Evolutionary conservation across 2,113 vertebrate genomes (phyloP).

Genomic region (Clarias macrocephalus): DNA sequence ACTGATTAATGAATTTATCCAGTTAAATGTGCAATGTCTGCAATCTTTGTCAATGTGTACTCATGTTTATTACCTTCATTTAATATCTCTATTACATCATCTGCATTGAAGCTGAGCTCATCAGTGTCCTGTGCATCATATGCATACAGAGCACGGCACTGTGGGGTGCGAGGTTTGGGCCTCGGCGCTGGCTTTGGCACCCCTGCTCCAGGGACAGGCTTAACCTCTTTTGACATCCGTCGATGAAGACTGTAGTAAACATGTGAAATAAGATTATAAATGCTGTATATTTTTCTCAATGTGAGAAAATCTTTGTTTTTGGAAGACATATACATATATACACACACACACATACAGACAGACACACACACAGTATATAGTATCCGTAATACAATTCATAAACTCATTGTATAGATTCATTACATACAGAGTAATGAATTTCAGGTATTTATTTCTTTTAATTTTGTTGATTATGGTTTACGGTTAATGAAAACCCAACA

Average conservation of each 20-base stretch:
- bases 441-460: too few relatives aligned
- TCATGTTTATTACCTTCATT: constrained; percentile 69
- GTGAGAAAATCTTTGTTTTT: not conserved
- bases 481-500: too few relatives aligned
- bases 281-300: not conserved
- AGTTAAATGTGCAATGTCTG: not conserved
- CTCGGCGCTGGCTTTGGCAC: constrained; percentile 72
- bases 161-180: constrained; percentile 71
- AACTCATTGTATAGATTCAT: too few relatives aligned
- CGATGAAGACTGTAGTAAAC: constrained; percentile 69
- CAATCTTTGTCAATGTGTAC: not conserved
- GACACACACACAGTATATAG: too few relatives aligned
- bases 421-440: too few relatives aligned
- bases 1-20: not conserved
- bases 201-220: constrained; percentile 74
- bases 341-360: too few relatives aligned
- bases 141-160: constrained; percentile 78
- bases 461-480: too few relatives aligned
- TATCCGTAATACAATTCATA: too few relatives aligned
- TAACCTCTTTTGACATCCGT: constrained; percentile 75
- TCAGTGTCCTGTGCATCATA: constrained; percentile 85
- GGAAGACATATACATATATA: not conserved
- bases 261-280: not conserved
- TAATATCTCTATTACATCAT: constrained; percentile 77
- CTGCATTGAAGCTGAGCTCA: constrained; percentile 80